phyloP scores from a whole-genome alignment of 2,888 invertebrate species.

The Invenusta paracnida region DNA sequence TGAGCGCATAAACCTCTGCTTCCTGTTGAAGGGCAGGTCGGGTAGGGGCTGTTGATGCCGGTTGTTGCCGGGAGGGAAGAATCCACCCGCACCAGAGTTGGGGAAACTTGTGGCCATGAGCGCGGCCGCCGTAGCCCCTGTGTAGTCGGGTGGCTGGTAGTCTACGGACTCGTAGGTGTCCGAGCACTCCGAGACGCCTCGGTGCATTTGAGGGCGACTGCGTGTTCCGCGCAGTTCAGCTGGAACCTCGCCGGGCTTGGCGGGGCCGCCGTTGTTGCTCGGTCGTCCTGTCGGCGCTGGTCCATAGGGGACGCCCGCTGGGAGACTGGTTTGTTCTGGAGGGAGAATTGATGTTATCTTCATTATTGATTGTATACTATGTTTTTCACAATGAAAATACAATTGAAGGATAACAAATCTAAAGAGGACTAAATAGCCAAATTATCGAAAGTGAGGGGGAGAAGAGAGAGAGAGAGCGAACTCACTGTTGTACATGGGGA shows the following conservation, averaged over 20 bases:
- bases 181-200: background rate
- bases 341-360: too few species aligned
- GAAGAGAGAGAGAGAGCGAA: too few species aligned
- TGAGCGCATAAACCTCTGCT: background rate
- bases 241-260: background rate
- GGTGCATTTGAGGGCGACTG: too few species aligned
- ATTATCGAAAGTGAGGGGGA: too few species aligned
- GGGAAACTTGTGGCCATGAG: constrained; percentile 9
- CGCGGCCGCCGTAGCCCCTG: background rate
- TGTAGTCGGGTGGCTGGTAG: constrained; percentile 20
- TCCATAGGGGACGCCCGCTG: background rate
- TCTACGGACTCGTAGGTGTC: constrained; percentile 10
- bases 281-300: background rate
- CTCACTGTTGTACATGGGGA: constrained; percentile 49
- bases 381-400: too few species aligned
- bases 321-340: background rate
- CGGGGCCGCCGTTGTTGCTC: background rate
- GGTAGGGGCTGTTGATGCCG: background rate
- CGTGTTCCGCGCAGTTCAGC: background rate
- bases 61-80: background rate
- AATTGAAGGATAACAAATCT: too few species aligned
- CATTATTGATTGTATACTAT: too few species aligned
- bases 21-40: background rate
- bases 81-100: background rate
- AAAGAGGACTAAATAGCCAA: too few species aligned